Evolutionary conservation across 2,888 invertebrate genomes (phyloP).

Genomic region (Lycocerus yunnanus): DNA sequence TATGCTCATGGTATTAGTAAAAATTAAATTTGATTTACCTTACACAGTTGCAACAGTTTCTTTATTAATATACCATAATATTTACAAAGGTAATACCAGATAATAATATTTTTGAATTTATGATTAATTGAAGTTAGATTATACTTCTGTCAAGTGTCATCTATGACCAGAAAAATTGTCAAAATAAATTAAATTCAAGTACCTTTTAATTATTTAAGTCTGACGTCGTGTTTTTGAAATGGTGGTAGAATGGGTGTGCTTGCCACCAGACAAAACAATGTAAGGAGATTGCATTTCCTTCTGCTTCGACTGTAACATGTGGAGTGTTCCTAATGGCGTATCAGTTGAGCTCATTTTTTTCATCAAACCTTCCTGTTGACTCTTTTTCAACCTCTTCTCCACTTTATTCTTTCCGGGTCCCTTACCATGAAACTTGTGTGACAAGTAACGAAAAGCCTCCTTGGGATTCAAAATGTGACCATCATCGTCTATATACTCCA

Average conservation of each 20-base stretch:
- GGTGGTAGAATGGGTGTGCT: constrained; percentile 64
- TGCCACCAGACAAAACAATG: constrained; percentile 89
- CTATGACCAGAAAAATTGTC: not conserved
- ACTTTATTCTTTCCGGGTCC: constrained; percentile 98
- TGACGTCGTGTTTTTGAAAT: constrained; percentile 47
- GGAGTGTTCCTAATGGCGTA: constrained; percentile 93
- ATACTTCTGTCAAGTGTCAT: not conserved
- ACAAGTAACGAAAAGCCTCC: constrained; percentile 95
- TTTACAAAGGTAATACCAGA: not conserved
- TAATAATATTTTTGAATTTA: not conserved
- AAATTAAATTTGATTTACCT: no score
- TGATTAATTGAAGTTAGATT: not conserved
- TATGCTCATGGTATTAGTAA: no score
- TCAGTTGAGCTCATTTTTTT: constrained; percentile 98
- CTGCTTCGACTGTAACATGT: constrained; percentile 94
- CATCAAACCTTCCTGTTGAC: constrained; percentile 93
- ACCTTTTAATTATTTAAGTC: not conserved
- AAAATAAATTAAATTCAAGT: not conserved
- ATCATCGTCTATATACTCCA: constrained; percentile 97
- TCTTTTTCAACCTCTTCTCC: constrained; percentile 94
- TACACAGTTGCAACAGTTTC: not conserved
- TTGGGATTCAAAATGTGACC: constrained; percentile 91
- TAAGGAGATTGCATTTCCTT: constrained; percentile 92
- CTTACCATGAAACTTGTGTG: constrained; percentile 99
- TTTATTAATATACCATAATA: not conserved